These are phyloP conservation scores for Caenorhabditis auriculariae DNA, from an alignment of 2,888 invertebrate species.

Conservation along the genomic window DNA sequence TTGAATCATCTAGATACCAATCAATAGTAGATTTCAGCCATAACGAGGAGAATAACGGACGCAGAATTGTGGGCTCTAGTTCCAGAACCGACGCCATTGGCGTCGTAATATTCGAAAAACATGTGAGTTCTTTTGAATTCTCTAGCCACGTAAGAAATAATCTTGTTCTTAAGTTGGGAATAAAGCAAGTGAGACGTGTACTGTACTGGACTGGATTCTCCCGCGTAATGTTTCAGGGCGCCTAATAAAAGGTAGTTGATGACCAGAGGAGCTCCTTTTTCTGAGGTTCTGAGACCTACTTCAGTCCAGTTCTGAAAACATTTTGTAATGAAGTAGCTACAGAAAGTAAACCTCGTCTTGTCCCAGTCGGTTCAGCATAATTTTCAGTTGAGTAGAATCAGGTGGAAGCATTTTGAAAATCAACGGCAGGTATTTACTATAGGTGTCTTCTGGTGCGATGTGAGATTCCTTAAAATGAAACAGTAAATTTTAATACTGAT, in stretches of 20 bases:
- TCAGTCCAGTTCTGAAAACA: slow-evolving; percentile 9
- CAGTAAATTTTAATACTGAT: too few species aligned
- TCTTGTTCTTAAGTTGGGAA: slow-evolving; percentile 22
- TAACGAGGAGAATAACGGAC: slow-evolving; percentile 16
- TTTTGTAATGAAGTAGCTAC: too few species aligned
- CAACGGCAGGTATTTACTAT: too few species aligned
- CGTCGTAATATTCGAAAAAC: slow-evolving; percentile 11
- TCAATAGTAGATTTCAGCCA: slow-evolving; percentile 7
- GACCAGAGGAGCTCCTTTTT: slow-evolving; percentile 6
- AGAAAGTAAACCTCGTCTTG: too few species aligned
- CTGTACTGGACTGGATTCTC: slow-evolving; percentile 15
- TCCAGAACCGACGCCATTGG: slow-evolving; percentile 4
- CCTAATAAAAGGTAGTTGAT: slow-evolving; percentile 11
- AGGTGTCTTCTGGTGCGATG: too few species aligned
- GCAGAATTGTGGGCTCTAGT: slow-evolving; percentile 7
- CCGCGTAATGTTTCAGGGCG: slow-evolving; percentile 12
- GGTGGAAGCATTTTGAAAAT: too few species aligned
- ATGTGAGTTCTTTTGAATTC: slow-evolving; percentile 9
- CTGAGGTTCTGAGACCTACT: slow-evolving; percentile 6
- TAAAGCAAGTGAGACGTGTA: slow-evolving; percentile 17
- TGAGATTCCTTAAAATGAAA: too few species aligned
- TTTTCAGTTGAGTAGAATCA: too few species aligned
- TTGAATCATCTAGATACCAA: too few species aligned
- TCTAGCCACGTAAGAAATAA: slow-evolving; percentile 26
- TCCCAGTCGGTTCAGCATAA: too few species aligned